Conservation (phyloP, 1,140 invertebrate genomes). For the Drosophila pachea region DNA sequence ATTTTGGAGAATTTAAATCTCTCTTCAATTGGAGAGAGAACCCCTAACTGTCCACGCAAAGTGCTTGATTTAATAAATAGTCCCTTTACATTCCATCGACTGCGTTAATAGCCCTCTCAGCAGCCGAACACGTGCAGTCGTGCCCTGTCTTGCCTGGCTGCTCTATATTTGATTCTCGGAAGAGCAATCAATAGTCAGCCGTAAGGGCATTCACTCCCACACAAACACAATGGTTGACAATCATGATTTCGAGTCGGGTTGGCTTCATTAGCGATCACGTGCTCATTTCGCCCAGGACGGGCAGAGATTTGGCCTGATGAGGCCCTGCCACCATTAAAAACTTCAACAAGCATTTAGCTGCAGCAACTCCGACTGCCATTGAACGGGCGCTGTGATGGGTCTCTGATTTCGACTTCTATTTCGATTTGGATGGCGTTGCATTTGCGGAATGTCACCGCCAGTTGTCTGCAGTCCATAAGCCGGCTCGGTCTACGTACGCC, state of each 20-base stretch:
- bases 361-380: constrained; percentile 20
- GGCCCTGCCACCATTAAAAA: constrained; percentile 54
- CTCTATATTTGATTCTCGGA: too few species aligned
- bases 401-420: constrained; percentile 37
- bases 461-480: constrained; percentile 4
- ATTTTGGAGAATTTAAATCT: background rate
- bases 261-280: constrained; percentile 52
- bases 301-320: constrained; percentile 1
- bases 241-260: constrained; percentile 14
- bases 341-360: constrained; percentile 63
- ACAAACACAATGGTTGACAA: too few species aligned
- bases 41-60: background rate
- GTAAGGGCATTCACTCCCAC: too few species aligned
- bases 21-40: background rate
- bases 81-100: background rate
- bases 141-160: too few species aligned
- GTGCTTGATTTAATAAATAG: background rate
- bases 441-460: constrained; percentile 50
- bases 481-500: background rate
- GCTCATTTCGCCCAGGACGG: constrained; percentile 21
- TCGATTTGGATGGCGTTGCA: constrained; percentile 32
- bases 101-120: too few species aligned
- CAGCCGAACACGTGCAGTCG: too few species aligned
- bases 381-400: constrained; percentile 4
- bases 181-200: too few species aligned